Base-by-base conservation (phyloP, 2,888 invertebrate genomes). In the Nemotelus pantherinus region DNA sequence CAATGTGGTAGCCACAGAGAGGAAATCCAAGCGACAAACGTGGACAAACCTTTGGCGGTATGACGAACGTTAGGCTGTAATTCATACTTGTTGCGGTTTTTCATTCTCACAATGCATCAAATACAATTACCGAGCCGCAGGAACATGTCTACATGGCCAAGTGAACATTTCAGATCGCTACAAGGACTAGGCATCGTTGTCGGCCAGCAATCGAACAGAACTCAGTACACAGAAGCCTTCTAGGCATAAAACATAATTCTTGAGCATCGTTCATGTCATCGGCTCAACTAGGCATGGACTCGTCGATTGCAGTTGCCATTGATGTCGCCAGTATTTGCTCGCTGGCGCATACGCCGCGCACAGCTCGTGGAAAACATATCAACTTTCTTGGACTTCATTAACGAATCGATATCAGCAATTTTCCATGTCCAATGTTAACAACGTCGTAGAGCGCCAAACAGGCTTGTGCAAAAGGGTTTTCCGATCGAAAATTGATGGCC, bases 41-140 rank as follows among this genome's bases (percentile, higher is more conserved):
- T 41, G 63, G 63, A 74, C 47, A 63, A 63, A 48, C 39, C 74
- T 41, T 43, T 63, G 74, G 74, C 60, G 70, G 55, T 70, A 70
- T 70, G 70, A 70, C 53, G 47, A 70, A 41, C 63, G 43, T 25
- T 47, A 45, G 58, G 58, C 10, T 76, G 76, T 65, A 76, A 76
- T 76, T 76, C 76, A 76, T 76, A 76, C 76, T 55, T 55, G 44
- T 63, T 76, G 76, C 47, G 76, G 76, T 76, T 76, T 76, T 65
- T 45, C 65, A 76, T 76, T 76, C 76, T 65, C 76, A 76, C 65
- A 76, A 65, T 63, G 74, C 74, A 74, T 74, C 74, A 60, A 74
- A 74, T 44, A 48, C 60, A 60, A 74, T 74, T 74, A 74, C 74
- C 47, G 44, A 55, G 44, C 10, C 70, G 55, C 50, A 3, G 55